Conservation (phyloP, 2,797 vertebrate genomes). For the Nannoperca obscura region DNA sequence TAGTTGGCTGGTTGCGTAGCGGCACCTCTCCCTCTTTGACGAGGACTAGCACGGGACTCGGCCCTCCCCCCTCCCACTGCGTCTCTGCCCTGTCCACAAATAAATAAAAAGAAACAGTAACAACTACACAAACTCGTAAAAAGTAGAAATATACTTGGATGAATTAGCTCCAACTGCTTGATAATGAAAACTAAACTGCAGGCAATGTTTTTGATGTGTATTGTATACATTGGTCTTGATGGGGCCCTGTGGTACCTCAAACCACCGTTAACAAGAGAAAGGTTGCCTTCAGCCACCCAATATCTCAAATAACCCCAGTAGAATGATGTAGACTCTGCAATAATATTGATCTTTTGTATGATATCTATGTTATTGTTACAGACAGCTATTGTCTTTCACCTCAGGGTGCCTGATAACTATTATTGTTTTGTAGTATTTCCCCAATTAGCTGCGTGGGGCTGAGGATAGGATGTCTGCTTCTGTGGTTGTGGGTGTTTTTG, state of each 20-base stretch:
- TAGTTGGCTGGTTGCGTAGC: constrained; percentile 12
- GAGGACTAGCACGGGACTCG: not conserved
- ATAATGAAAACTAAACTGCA: constrained; percentile 22
- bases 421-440: constrained; percentile 30
- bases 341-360: constrained; percentile 58
- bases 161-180: constrained; percentile 8
- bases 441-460: constrained; percentile 28
- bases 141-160: constrained; percentile 7
- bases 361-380: constrained; percentile 39
- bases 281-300: constrained; percentile 43
- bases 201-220: constrained; percentile 4
- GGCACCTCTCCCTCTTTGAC: constrained; percentile 1
- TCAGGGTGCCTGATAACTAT: constrained; percentile 44
- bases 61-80: constrained; percentile 12
- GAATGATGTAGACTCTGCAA: constrained; percentile 32
- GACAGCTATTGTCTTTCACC: constrained; percentile 33
- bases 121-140: constrained; percentile 6
- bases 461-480: not conserved
- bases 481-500: constrained; percentile 22
- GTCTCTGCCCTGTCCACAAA: not conserved
- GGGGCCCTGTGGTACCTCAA: constrained; percentile 32
- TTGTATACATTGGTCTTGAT: constrained; percentile 24
- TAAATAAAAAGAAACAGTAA: not conserved
- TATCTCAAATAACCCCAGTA: constrained; percentile 37
- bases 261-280: constrained; percentile 31